Evolutionary conservation across 2,888 invertebrate species (phyloP), one percentile per base, ranked within the genome.

Genomic region (Aspidapion aeneum): DNA sequence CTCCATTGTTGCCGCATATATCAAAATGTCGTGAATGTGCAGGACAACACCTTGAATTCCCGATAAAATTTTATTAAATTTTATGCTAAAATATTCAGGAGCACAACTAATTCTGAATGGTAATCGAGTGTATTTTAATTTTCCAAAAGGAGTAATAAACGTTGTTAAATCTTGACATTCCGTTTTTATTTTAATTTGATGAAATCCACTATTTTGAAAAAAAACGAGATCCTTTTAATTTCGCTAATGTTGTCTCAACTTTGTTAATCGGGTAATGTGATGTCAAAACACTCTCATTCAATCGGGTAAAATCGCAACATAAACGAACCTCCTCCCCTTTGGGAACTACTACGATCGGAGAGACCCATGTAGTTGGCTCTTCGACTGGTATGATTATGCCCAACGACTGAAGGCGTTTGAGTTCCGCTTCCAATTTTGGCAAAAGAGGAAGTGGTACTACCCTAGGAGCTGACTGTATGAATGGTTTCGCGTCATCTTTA

Each of bases 261-360:
- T 73, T 72, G 22, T 69, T 68, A n/a, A 73, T 63, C 1, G 72
- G 72, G 60, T 63, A 69, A 20, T 69, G 65, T 16, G 68, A 55
- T 19, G 70, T 60, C 18, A 63, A 57, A 7, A 72, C 66, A 52
- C 49, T 61, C 52, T 64, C 61, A 55, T 69, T 69, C 9, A 70
- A 18, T 61, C 66, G 5, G 9, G 66, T 66, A 54, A 60, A 67
- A 63, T 69, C 69, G 19, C 64, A 18, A 48, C 65, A 69, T n/a
- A 35, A 35, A 35, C 35, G 12, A 35, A 35, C 35, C 35, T 12
- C 35, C 18, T 62, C 62, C 16, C 58, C 58, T 55, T 66, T 64
- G 12, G 62, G 66, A 17, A 66, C 64, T 50, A 57, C 62, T 20
- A 66, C 64, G 20, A 62, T 62, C 5, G 65, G 66, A 49, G 63